These are phyloP conservation scores for Mallotus villosus DNA, from an alignment of 2,797 vertebrate species.

Conservation along the genomic window DNA sequence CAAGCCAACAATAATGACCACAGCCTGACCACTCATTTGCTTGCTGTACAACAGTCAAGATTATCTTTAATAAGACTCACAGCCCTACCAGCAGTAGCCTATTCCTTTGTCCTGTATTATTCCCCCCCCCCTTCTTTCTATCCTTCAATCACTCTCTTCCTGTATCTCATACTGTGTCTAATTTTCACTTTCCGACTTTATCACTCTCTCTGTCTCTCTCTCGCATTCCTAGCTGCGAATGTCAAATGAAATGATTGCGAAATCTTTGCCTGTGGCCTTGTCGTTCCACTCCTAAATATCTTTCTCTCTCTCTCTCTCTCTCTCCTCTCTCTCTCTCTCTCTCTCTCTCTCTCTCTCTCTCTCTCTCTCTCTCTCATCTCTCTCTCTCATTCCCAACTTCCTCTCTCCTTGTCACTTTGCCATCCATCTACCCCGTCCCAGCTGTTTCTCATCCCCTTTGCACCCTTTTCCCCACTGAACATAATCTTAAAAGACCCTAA, in stretches of 20 bases:
- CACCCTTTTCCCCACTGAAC: not conserved
- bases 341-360: not conserved
- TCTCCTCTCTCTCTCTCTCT: not conserved
- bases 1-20: too few species aligned
- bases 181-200: not conserved
- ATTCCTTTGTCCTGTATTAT: too few species aligned
- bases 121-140: not conserved
- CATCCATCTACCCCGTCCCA: not conserved
- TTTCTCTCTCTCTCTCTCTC: not conserved
- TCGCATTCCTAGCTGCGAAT: not conserved
- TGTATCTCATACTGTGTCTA: slow-evolving; percentile 31
- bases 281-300: not conserved
- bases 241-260: too few species aligned
- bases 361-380: not conserved
- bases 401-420: not conserved
- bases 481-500: not conserved
- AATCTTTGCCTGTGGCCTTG: slow-evolving; percentile 44
- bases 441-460: not conserved
- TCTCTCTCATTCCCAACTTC: not conserved
- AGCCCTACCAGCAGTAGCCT: too few species aligned
- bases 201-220: not conserved
- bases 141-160: slow-evolving; percentile 2
- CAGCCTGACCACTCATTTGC: too few species aligned
- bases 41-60: too few species aligned
- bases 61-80: too few species aligned